Conservation (phyloP, 2,113 vertebrate species). For the Pygoscelis antarcticus region DNA sequence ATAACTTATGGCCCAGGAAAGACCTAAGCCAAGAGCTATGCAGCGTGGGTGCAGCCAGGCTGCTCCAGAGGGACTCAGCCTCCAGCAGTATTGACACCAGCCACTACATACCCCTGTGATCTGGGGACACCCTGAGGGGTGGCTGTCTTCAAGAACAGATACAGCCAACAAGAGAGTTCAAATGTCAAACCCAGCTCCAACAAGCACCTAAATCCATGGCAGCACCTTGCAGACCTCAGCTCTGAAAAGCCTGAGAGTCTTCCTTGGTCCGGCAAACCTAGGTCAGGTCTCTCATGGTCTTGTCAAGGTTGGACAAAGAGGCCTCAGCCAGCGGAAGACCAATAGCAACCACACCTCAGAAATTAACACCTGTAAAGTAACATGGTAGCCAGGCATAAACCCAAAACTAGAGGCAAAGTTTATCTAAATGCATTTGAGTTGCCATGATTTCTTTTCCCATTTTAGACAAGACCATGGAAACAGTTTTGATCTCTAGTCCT, state of each 20-base stretch:
- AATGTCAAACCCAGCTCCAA: not conserved
- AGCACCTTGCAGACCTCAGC: not conserved
- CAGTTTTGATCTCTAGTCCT: conserved; percentile 17
- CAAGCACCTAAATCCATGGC: not conserved
- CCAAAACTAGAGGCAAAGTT: not conserved
- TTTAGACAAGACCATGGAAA: conserved; percentile 31
- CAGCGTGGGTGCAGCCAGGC: not conserved
- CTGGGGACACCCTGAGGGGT: not conserved
- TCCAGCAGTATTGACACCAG: not conserved
- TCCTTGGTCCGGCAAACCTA: not conserved
- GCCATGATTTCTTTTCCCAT: conserved; percentile 32
- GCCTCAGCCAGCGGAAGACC: not conserved
- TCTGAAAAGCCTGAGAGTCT: not conserved
- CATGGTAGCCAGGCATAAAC: not conserved
- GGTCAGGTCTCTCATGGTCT: not conserved
- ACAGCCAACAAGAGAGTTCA: fast-evolving
- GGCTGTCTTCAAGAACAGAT: not conserved
- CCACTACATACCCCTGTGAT: not conserved
- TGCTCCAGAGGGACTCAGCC: not conserved
- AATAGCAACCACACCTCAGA: not conserved
- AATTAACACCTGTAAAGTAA: not conserved
- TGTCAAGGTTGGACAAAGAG: not conserved
- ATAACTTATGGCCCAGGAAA: not conserved
- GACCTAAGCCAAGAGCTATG: not conserved
- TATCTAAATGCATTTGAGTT: not conserved